Percentiles rank a stretch among this genome's conserved stretches.
These are phyloP conservation scores for Enteromius thamalakanensis DNA, from an alignment of 2,797 vertebrate genomes.

Conservation along the genomic window DNA sequence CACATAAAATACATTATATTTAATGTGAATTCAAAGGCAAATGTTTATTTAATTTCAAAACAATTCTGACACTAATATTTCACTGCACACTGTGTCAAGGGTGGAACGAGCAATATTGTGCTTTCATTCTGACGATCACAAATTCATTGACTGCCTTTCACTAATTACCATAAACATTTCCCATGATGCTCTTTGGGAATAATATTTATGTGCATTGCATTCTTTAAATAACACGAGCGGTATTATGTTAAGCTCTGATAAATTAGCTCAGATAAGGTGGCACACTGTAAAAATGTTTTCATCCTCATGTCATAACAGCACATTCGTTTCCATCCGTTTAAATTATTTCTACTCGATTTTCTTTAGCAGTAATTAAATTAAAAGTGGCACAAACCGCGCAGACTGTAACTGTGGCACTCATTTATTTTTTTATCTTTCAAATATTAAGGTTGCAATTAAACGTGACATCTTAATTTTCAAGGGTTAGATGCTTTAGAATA, in stretches of 20 bases:
- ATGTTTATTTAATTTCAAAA: conserved; percentile 43
- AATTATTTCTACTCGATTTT: conserved; percentile 6
- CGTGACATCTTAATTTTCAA: neutral
- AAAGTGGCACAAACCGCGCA: neutral
- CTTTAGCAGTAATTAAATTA: neutral
- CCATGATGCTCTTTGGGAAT: conserved; percentile 37
- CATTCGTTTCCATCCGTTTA: neutral
- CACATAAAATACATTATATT: conserved; percentile 44
- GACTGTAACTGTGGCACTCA: neutral
- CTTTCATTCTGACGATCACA: conserved; percentile 37
- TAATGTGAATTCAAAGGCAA: conserved; percentile 51
- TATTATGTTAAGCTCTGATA: conserved; percentile 6
- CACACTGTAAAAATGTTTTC: conserved; percentile 12
- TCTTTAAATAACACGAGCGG: conserved; percentile 17
- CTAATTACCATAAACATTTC: conserved; percentile 50
- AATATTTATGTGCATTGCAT: conserved; percentile 34
- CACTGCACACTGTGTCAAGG: conserved; percentile 22
- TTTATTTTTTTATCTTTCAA: neutral
- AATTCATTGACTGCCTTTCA: conserved; percentile 36
- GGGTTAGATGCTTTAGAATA: neutral
- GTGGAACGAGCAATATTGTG: conserved; percentile 38
- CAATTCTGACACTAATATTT: conserved; percentile 37
- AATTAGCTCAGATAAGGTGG: conserved; percentile 18
- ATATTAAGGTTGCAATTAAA: neutral
- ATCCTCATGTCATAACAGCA: conserved; percentile 20